Evolutionary conservation across 1,140 invertebrate species (phyloP).

Genomic region (Scaptomyza montana): DNA sequence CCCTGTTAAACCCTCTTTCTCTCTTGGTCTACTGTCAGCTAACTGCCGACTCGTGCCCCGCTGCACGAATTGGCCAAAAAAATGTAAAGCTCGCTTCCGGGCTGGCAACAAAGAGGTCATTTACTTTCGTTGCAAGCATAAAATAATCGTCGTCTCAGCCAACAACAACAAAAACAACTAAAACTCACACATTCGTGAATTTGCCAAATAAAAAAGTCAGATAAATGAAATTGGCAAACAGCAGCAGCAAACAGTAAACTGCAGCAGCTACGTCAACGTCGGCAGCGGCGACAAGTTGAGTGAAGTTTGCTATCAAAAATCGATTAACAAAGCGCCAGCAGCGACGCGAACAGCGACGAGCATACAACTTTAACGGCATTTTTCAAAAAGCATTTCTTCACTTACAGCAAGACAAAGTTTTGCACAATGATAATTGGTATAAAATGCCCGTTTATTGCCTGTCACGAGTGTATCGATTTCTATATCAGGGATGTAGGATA

Average conservation of each 20-base stretch:
- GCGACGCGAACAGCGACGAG: constrained; percentile 46
- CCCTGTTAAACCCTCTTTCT: neutral
- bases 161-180: constrained; percentile 48
- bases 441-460: constrained; percentile 75
- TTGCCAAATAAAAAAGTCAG: constrained; percentile 53
- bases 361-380: constrained; percentile 59
- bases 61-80: constrained; percentile 53
- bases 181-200: constrained; percentile 65
- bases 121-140: constrained; percentile 80
- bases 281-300: constrained; percentile 55
- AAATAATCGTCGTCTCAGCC: constrained; percentile 70
- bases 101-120: constrained; percentile 74
- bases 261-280: constrained; percentile 7
- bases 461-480: constrained; percentile 80
- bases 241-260: constrained; percentile 17
- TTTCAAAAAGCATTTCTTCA: constrained; percentile 68
- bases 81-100: constrained; percentile 38
- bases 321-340: constrained; percentile 74
- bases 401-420: constrained; percentile 51
- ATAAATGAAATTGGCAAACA: constrained; percentile 76
- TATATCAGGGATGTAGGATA: constrained; percentile 60
- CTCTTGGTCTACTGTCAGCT: constrained; percentile 13
- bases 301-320: constrained; percentile 72
- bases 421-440: constrained; percentile 70
- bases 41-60: constrained; percentile 54